A percentile compares a stretch with the other conserved stretches of the same genome.
Conservation (phyloP, 2,797 vertebrate genomes). For the Periophthalmus magnuspinnatus region DNA sequence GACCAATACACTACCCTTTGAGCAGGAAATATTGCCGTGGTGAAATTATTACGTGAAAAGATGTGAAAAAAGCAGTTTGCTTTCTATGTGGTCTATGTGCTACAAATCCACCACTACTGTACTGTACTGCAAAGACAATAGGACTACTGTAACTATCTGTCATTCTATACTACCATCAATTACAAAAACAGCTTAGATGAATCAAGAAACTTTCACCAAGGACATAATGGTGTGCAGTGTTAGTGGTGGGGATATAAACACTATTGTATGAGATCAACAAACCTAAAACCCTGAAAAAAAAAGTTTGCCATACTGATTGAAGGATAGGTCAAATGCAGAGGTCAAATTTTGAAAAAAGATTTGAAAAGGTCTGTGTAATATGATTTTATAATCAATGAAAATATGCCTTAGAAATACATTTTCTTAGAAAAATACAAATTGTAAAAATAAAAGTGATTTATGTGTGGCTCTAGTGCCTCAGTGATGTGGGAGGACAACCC, state of each 20-base stretch:
- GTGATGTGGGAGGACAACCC: constrained; percentile 24
- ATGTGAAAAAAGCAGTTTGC: neutral
- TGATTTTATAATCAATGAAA: neutral
- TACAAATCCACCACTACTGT: too few relatives aligned
- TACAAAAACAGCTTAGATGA: neutral
- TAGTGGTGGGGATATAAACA: neutral
- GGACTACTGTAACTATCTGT: neutral
- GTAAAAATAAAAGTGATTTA: neutral
- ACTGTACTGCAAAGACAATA: neutral
- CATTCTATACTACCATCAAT: neutral
- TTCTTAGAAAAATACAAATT: neutral
- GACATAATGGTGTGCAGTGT: neutral
- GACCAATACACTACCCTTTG: neutral
- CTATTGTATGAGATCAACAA: neutral
- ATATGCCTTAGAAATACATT: neutral
- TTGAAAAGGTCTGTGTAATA: neutral
- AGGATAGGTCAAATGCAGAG: too few relatives aligned
- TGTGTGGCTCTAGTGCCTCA: constrained; percentile 33
- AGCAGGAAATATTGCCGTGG: neutral
- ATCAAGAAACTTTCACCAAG: neutral
- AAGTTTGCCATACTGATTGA: neutral
- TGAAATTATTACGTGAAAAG: neutral
- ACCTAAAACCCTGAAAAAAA: neutral
- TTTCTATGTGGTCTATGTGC: neutral
- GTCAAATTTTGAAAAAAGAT: too few relatives aligned